Conservation (phyloP, 2,888 invertebrate species). For the Tachina fera region DNA sequence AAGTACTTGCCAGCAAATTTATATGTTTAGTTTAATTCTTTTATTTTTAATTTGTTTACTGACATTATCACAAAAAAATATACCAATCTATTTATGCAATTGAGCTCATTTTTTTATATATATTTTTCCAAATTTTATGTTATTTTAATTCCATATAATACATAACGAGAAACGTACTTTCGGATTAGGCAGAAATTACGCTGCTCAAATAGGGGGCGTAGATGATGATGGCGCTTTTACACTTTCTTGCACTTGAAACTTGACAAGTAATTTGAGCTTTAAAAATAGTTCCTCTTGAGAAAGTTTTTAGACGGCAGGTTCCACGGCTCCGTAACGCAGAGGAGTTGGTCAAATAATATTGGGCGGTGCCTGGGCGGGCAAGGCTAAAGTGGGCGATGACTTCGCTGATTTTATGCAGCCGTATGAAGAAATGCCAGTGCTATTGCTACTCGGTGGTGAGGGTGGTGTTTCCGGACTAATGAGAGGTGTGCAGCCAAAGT, state of each 20-base stretch:
- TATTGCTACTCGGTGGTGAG: slow-evolving; percentile 82
- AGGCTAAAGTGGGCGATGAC: slow-evolving; percentile 79
- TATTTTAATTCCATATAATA: slow-evolving; percentile 46
- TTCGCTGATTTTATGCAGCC: slow-evolving; percentile 82
- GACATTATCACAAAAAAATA: slow-evolving; percentile 71
- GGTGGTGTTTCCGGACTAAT: slow-evolving; percentile 82
- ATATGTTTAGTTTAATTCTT: slow-evolving; percentile 11
- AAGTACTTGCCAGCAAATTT: not conserved
- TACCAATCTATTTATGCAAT: slow-evolving; percentile 55
- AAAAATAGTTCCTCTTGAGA: not conserved
- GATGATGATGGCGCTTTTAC: too few relatives aligned
- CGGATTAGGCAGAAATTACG: not conserved
- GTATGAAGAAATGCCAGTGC: slow-evolving; percentile 79
- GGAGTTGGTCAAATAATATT: slow-evolving; percentile 84
- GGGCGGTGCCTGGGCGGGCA: slow-evolving; percentile 77
- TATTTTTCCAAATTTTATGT: not conserved
- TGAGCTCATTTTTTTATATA: slow-evolving; percentile 50
- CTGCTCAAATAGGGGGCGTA: slow-evolving; percentile 4
- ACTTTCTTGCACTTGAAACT: slow-evolving; percentile 12
- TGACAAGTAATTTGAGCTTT: slow-evolving; percentile 9
- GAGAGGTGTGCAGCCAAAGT: slow-evolving; percentile 80
- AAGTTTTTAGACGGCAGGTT: slow-evolving; percentile 79
- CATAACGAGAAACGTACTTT: not conserved
- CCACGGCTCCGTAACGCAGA: slow-evolving; percentile 82
- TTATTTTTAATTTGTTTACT: slow-evolving; percentile 67